These are phyloP conservation scores for Trachelus iudaicus DNA, from an alignment of 2,888 invertebrate species.

Conservation along the genomic window DNA sequence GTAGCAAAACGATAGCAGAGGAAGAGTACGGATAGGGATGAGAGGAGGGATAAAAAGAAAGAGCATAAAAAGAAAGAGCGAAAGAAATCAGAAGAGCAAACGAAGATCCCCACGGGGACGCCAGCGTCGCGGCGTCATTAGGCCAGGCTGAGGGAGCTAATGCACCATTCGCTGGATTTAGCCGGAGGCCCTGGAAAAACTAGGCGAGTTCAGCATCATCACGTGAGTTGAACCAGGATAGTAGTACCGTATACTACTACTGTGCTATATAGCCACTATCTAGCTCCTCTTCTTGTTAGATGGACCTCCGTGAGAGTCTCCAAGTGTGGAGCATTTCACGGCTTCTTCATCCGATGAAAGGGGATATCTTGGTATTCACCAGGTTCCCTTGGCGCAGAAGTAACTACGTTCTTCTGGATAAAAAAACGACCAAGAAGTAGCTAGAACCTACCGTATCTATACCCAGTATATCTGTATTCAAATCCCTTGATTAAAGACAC, in stretches of 20 bases:
- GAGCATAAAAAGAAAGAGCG: slow-evolving; percentile 28
- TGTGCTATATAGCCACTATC: not conserved
- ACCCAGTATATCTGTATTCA: not conserved
- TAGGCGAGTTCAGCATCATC: slow-evolving; percentile 52
- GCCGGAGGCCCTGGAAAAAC: slow-evolving; percentile 51
- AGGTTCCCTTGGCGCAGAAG: not conserved
- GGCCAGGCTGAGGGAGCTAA: slow-evolving; percentile 47
- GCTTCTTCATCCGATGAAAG: not conserved
- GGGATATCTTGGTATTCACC: not conserved
- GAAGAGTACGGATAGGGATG: not conserved
- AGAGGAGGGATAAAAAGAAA: slow-evolving; percentile 24
- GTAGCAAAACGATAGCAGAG: slow-evolving; percentile 13
- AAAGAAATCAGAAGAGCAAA: slow-evolving; percentile 55
- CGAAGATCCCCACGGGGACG: slow-evolving; percentile 53
- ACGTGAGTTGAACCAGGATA: slow-evolving; percentile 26
- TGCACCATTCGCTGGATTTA: slow-evolving; percentile 49
- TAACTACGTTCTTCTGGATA: not conserved
- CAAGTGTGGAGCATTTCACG: slow-evolving; percentile 8
- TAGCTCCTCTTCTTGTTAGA: not conserved
- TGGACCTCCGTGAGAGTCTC: slow-evolving; percentile 17
- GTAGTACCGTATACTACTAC: not conserved
- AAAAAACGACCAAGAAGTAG: not conserved
- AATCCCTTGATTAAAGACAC: not conserved
- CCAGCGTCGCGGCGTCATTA: slow-evolving; percentile 54
- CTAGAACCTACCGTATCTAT: not conserved